Evolutionary conservation across 2,113 vertebrate genomes (phyloP), one percentile per base, ranked within the genome.

Genomic region (Tympanuchus pallidicinctus): DNA sequence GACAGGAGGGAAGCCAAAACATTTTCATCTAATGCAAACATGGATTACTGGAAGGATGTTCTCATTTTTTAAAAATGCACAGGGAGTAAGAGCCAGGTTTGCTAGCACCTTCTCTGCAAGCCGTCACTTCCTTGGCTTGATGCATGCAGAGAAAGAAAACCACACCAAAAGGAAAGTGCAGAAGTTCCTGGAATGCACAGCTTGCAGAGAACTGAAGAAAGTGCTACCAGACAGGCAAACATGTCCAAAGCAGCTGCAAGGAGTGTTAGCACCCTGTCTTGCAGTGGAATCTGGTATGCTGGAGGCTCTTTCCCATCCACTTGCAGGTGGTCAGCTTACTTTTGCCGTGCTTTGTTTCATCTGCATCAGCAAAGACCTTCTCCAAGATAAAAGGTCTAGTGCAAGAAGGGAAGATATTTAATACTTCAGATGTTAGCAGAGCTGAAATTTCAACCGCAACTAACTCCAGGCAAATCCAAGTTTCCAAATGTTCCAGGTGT

Each of bases 1-100:
- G 92, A 86, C 96, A 95, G 83, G 48, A 94, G 90, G 56, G 65
- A 95, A 95, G 96, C 94, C 94, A 96, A 96, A 96, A 71, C 89
- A 92, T 92, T 95, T 93, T 66, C 76, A 88, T 91, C 94, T 96
- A 95, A 94, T 82, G 90, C 86, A 95, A 96, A 97, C 91, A 95
- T 89, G 90, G 84, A 95, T 96, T 95, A 95, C 82, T 93, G 95
- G 73, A 95, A 95, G 82, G 86, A 93, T 96, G 90, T 84, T 96
- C 95, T 97, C 94, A 95, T 95, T 78, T 89, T 92, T 91, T 52
- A 95, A 96, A 97, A 96, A 97, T 96, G 94, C 82, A 36, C 75
- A 76, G 66, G 72, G 54, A 91, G 34, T 63, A 77, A 69, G 48
- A 95, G 96, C 94, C 95, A 96, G 92, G 87, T 92, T 93, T 96